Evolutionary conservation across 2,113 vertebrate genomes (phyloP).

Genomic region (Ceyx melanurus): DNA sequence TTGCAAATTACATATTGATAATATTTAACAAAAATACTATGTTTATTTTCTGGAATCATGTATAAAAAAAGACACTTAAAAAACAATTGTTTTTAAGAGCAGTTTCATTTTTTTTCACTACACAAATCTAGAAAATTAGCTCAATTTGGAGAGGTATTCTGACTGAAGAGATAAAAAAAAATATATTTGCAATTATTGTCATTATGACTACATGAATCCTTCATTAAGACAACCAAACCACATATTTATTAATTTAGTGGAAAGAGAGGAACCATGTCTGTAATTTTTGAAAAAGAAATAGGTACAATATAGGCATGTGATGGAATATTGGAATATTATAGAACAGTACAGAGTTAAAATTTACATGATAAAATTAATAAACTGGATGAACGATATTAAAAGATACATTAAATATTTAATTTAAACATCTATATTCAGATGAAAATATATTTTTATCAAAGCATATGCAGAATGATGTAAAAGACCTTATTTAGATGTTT

Average conservation of each 20-base stretch:
- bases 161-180: neutral
- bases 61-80: neutral
- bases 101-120: neutral
- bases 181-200: neutral
- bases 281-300: neutral
- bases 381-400: neutral
- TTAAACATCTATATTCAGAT: neutral
- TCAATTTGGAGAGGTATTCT: neutral
- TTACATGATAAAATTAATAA: neutral
- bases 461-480: neutral
- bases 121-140: neutral
- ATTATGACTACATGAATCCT: neutral
- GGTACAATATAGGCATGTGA: neutral
- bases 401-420: neutral
- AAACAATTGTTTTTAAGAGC: neutral
- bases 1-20: neutral
- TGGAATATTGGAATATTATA: neutral
- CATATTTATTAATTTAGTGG: neutral
- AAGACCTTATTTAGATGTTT: neutral
- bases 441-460: neutral
- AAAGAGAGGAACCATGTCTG: neutral
- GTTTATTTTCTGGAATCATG: neutral
- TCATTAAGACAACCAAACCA: neutral
- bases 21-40: neutral
- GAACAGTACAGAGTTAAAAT: neutral